These are phyloP conservation scores for Nephrocerus scutellatus DNA, from an alignment of 2,888 invertebrate genomes.

Conservation along the genomic window DNA sequence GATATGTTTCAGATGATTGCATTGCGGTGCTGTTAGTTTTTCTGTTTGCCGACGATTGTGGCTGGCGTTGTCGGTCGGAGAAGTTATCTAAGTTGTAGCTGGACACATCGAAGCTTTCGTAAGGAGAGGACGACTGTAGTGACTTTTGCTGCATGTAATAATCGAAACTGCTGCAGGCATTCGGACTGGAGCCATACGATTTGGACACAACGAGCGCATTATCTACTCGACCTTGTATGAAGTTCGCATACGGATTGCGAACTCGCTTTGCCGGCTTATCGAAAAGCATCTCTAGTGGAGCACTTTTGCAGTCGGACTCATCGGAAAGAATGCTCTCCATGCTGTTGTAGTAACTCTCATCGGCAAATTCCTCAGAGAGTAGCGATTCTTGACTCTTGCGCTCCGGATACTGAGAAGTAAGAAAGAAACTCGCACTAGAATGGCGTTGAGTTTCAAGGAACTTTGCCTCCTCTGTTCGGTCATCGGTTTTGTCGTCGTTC, in stretches of 20 bases:
- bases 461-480: constrained; percentile 42
- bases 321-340: constrained; percentile 75
- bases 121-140: constrained; percentile 24
- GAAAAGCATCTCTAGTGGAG: constrained; percentile 66
- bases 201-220: constrained; percentile 50
- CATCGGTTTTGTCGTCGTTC: constrained; percentile 47
- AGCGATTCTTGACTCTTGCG: constrained; percentile 71
- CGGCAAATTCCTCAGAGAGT: constrained; percentile 60
- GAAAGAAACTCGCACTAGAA: constrained; percentile 74
- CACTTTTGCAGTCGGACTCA: constrained; percentile 72
- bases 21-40: no score
- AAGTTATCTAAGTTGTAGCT: constrained; percentile 39
- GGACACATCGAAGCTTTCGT: constrained; percentile 48
- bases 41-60: constrained; percentile 15
- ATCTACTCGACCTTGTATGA: constrained; percentile 46
- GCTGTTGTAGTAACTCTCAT: constrained; percentile 62
- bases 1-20: constrained; percentile 42
- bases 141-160: constrained; percentile 49
- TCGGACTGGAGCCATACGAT: constrained; percentile 60
- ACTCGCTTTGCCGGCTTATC: constrained; percentile 36
- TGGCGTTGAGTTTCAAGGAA: constrained; percentile 57
- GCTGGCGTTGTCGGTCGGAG: constrained; percentile 19
- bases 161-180: constrained; percentile 52
- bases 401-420: constrained; percentile 54
- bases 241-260: constrained; percentile 14